Percentiles rank a stretch among this genome's conserved stretches.
Conservation (phyloP, 2,888 invertebrate species). For the Acanthosepion lycidas region DNA sequence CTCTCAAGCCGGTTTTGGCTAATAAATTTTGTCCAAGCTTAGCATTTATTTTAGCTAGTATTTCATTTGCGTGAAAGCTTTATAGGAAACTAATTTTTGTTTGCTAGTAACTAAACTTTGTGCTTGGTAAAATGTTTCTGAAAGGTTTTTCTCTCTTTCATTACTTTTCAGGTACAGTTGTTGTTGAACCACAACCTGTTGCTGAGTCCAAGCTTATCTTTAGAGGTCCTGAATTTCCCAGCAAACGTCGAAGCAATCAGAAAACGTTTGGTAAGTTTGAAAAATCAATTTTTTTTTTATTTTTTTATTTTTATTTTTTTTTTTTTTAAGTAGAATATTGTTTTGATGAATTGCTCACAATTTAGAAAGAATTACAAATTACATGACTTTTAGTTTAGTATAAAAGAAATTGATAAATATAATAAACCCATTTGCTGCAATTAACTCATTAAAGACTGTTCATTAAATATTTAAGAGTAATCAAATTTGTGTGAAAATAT, state of each 20-base stretch:
- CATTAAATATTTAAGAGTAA: no score
- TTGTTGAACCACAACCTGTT: slow-evolving; percentile 65
- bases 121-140: slow-evolving; percentile 40
- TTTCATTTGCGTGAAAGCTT: background rate
- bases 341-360: no score
- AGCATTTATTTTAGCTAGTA: background rate
- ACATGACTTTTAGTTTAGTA: no score
- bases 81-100: slow-evolving; percentile 4
- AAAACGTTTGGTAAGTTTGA: slow-evolving; percentile 40
- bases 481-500: no score
- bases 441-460: no score
- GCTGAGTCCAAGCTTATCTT: slow-evolving; percentile 56
- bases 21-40: slow-evolving; percentile 8
- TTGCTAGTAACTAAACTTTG: slow-evolving; percentile 15
- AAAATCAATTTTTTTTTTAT: no score
- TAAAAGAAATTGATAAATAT: no score
- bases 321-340: no score
- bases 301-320: no score
- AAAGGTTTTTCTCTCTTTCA: background rate
- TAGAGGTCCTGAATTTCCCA: slow-evolving; percentile 59
- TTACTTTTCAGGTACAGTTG: slow-evolving; percentile 62
- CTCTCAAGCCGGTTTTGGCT: background rate
- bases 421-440: no score
- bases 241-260: background rate
- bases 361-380: no score